These are phyloP conservation scores for Peromyscus californicus DNA, from an alignment of 2,113 vertebrate species.

Conservation along the genomic window DNA sequence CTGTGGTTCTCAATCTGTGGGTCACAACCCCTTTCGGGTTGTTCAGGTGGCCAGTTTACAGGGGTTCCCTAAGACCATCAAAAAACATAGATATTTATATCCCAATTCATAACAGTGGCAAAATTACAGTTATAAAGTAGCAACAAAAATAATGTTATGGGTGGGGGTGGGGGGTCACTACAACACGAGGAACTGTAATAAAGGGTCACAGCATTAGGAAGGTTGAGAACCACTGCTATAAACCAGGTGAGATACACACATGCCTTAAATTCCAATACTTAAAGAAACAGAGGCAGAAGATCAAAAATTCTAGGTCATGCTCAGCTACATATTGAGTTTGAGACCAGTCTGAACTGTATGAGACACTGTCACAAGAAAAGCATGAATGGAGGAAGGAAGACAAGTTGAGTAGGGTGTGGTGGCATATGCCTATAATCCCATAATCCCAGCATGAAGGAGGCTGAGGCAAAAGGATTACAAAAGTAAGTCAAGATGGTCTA, in stretches of 20 bases:
- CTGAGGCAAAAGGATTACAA: neutral
- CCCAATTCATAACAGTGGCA: neutral
- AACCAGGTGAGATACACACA: neutral
- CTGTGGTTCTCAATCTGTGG: neutral
- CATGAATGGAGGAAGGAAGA: neutral
- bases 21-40: neutral
- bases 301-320: neutral
- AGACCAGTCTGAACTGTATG: neutral
- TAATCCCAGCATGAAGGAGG: neutral
- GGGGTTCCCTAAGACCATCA: neutral
- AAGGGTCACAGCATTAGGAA: neutral
- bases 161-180: neutral
- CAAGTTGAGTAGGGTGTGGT: neutral
- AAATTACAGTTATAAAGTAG: neutral
- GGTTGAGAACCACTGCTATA: neutral
- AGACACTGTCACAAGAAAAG: neutral
- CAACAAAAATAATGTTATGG: neutral
- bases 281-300: neutral
- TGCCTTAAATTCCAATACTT: neutral
- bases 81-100: neutral
- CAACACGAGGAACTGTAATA: neutral
- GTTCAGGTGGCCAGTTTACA: neutral
- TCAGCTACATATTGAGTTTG: neutral
- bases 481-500: neutral
- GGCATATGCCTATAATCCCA: neutral